Evolutionary conservation across 2,888 invertebrate genomes (phyloP).

Genomic region (Liodrosophila aerea): DNA sequence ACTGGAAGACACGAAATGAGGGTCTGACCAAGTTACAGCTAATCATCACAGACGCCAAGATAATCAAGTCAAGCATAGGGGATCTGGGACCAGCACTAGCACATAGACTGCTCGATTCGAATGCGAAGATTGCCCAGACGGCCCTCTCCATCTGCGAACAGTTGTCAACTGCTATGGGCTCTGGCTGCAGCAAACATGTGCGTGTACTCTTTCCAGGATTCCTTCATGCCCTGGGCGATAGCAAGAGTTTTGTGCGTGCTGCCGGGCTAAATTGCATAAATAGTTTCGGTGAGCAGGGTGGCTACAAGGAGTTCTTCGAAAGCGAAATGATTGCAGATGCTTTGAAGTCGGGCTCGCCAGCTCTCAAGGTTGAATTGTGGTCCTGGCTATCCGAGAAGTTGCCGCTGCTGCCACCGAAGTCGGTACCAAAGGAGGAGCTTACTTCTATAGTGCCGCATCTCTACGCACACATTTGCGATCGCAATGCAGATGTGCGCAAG

Average conservation of each 20-base stretch:
- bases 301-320: slow-evolving; percentile 91
- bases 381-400: slow-evolving; percentile 93
- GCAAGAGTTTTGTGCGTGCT: slow-evolving; percentile 90
- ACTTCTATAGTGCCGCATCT: slow-evolving; percentile 89
- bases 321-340: slow-evolving; percentile 94
- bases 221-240: slow-evolving; percentile 90
- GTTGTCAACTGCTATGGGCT: slow-evolving; percentile 92
- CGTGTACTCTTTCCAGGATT: slow-evolving; percentile 92
- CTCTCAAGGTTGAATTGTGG: slow-evolving; percentile 91
- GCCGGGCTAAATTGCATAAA: slow-evolving; percentile 93
- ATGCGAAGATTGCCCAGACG: slow-evolving; percentile 94
- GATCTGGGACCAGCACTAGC: slow-evolving; percentile 92
- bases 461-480: slow-evolving; percentile 93
- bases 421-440: slow-evolving; percentile 92
- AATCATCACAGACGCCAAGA: slow-evolving; percentile 86
- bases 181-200: slow-evolving; percentile 90
- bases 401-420: slow-evolving; percentile 87
- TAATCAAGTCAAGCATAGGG: slow-evolving; percentile 92
- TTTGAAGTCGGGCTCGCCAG: slow-evolving; percentile 92
- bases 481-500: slow-evolving; percentile 95
- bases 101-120: slow-evolving; percentile 92
- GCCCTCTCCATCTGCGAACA: slow-evolving; percentile 92
- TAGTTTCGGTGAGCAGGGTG: slow-evolving; percentile 92
- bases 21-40: slow-evolving; percentile 83
- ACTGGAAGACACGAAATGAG: slow-evolving; percentile 91